Conservation (phyloP, 1,140 invertebrate species). For the Pseudomyrmex sp. region DNA sequence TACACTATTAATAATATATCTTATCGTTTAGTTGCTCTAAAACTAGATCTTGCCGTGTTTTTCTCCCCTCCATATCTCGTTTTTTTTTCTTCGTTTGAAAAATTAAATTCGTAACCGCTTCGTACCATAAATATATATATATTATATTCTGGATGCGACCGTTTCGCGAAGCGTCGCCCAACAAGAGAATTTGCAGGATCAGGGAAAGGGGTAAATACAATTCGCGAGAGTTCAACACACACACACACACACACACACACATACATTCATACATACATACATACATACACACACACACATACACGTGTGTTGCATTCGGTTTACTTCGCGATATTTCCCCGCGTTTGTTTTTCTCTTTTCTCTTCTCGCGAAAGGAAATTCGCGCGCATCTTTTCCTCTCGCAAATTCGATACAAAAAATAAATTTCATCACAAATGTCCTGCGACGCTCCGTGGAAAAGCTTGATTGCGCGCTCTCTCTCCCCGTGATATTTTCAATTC, state of each 20-base stretch:
- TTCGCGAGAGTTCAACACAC: constrained; percentile 49
- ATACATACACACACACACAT: not conserved
- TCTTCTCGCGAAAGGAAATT: constrained; percentile 48
- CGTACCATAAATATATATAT: constrained; percentile 78
- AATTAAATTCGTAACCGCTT: constrained; percentile 75
- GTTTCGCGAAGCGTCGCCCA: constrained; percentile 77
- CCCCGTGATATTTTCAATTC: constrained; percentile 53
- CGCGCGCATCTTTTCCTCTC: constrained; percentile 54
- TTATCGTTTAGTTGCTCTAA: constrained; percentile 79
- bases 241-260: constrained; percentile 25
- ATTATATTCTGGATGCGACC: constrained; percentile 71
- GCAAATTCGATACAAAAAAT: constrained; percentile 81
- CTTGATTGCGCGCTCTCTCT: constrained; percentile 55
- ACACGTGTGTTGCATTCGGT: not conserved
- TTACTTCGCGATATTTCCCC: not conserved
- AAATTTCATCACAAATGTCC: constrained; percentile 72
- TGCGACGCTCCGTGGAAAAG: constrained; percentile 71
- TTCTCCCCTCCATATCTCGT: constrained; percentile 69
- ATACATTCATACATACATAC: constrained; percentile 50
- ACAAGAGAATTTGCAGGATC: constrained; percentile 66
- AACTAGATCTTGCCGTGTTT: constrained; percentile 73
- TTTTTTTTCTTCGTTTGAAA: constrained; percentile 73
- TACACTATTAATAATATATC: constrained; percentile 82
- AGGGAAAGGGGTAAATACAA: constrained; percentile 35
- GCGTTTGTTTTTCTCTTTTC: constrained; percentile 34